Evolutionary conservation across 2,888 invertebrate species (phyloP).

Genomic region (Nesidiocoris tenuis): DNA sequence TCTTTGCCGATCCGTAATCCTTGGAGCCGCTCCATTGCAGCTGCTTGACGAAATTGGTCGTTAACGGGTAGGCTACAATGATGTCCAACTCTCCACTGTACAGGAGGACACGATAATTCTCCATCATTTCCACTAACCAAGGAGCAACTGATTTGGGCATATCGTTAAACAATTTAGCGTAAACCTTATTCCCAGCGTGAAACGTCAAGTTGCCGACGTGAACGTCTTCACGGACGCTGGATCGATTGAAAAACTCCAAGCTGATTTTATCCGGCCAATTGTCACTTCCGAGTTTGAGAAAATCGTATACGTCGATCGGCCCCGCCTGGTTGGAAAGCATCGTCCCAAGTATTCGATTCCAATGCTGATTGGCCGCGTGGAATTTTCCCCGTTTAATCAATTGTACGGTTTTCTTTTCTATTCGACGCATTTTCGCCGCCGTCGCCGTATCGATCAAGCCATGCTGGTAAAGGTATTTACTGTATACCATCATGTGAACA

Average conservation of each 20-base stretch:
- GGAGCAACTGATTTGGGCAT: conserved; percentile 78
- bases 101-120: conserved; percentile 68
- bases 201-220: too few species aligned
- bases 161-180: conserved; percentile 63
- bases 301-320: conserved; percentile 60
- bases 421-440: conserved; percentile 51
- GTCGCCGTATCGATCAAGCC: conserved; percentile 55
- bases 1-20: conserved; percentile 65
- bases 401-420: conserved; percentile 29
- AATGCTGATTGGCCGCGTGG: conserved; percentile 23
- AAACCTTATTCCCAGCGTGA: conserved; percentile 47
- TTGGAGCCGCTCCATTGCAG: conserved; percentile 68
- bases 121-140: conserved; percentile 67
- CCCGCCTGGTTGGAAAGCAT: not conserved
- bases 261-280: not conserved
- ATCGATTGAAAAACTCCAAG: not conserved
- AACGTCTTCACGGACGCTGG: conserved; percentile 34
- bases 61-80: conserved; percentile 86
- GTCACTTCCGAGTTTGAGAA: conserved; percentile 58
- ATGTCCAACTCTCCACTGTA: conserved; percentile 91
- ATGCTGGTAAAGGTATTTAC: conserved; percentile 58
- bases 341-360: conserved; percentile 23
- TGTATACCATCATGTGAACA: conserved; percentile 58
- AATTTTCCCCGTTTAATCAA: conserved; percentile 34
- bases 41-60: conserved; percentile 72